Conservation (phyloP, 2,797 vertebrate genomes). For the Phyllotis vaccarum region DNA sequence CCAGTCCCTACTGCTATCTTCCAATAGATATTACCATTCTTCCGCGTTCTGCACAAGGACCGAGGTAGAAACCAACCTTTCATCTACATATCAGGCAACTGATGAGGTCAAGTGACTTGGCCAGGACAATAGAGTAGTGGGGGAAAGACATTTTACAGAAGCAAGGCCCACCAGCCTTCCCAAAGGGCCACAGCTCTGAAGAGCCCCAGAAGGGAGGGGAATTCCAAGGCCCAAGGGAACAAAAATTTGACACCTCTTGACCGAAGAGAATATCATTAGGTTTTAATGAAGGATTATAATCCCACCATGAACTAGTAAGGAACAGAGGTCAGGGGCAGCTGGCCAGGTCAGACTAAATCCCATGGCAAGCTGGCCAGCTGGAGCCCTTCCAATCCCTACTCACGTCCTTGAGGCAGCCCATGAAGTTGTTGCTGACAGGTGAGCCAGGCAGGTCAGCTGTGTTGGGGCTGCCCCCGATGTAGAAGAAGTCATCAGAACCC, state of each 20-base stretch:
- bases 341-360: background rate
- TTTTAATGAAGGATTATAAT: background rate
- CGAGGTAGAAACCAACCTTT: background rate
- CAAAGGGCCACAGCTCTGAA: background rate
- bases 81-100: background rate
- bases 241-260: background rate
- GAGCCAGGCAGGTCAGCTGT: conserved; percentile 97
- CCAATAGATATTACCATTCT: background rate
- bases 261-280: background rate
- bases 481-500: conserved; percentile 98
- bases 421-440: conserved; percentile 98
- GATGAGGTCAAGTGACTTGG: background rate
- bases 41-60: background rate
- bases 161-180: background rate
- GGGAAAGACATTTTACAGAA: background rate
- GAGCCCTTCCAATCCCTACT: conserved; percentile 81
- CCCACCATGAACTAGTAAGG: background rate
- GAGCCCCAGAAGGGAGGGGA: background rate
- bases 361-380: background rate
- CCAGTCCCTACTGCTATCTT: background rate
- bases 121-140: background rate
- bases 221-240: background rate
- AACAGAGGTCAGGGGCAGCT: background rate
- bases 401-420: conserved; percentile 98
- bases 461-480: conserved; percentile 96